Conservation (phyloP, 2,888 invertebrate species). For the Xylophagus ater region DNA sequence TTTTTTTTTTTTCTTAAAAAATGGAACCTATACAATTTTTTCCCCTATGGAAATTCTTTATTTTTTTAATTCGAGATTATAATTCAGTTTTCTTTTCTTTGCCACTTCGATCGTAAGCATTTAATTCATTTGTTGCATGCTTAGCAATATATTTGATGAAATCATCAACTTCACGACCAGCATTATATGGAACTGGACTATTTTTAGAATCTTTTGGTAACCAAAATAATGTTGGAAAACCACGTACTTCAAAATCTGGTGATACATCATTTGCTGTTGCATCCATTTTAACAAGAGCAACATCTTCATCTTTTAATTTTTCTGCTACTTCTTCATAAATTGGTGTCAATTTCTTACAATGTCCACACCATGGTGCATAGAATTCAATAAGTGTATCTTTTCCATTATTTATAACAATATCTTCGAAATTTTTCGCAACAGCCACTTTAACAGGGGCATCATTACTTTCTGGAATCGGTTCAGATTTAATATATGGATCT, state of each 20-base stretch:
- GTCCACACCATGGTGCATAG: conserved; percentile 99
- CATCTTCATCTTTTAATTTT: conserved; percentile 73
- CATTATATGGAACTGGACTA: conserved; percentile 78
- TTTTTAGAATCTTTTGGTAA: conserved; percentile 70
- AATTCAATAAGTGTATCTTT: conserved; percentile 95
- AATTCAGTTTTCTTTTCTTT: conserved; percentile 48
- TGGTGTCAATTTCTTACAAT: conserved; percentile 93
- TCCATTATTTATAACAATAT: conserved; percentile 77
- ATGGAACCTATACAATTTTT: not conserved
- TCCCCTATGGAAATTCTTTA: not conserved
- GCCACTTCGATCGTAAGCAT: conserved; percentile 78
- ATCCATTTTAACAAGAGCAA: conserved; percentile 94
- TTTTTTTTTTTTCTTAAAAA: not conserved
- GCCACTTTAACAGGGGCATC: conserved; percentile 76
- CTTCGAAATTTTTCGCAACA: conserved; percentile 95
- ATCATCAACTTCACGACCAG: conserved; percentile 86
- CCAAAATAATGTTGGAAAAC: conserved; percentile 98
- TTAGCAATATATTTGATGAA: conserved; percentile 91
- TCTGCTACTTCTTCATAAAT: conserved; percentile 88
- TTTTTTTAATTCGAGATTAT: conserved; percentile 32
- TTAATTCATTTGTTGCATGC: conserved; percentile 79
- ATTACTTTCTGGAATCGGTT: conserved; percentile 77
- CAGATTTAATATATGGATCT: conserved; percentile 91
- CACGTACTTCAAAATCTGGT: conserved; percentile 75
- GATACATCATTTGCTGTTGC: conserved; percentile 98